Base-by-base conservation (phyloP, 2,888 invertebrate species). In the Polyploca ridens region DNA sequence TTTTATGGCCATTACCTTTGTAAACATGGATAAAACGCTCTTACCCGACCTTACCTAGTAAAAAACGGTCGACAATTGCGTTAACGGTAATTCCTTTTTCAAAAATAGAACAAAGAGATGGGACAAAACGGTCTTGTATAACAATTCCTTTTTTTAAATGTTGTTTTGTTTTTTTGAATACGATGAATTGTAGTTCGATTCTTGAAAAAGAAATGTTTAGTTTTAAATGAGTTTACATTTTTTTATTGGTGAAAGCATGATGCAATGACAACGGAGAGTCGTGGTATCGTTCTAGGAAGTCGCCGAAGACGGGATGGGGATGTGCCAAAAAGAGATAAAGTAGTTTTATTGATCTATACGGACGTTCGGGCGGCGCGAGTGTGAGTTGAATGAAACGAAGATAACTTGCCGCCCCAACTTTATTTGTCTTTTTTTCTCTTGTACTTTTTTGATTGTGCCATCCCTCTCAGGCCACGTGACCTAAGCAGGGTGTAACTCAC, bases 251-350 rank as follows among this genome's bases (percentile, higher is more conserved):
- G 86, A 89, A 91, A 91, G 87, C 87, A 84, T 84, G 85, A 81
- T 83, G 80, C 79, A 83, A 77, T 74, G 73, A 73, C 76, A 73
- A 77, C 77, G 79, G 80, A 54, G 54, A 54, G 10, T 54, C 54
- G 54, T 19, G 84, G 90, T 89, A 88, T 90, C 89, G 84, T 91
- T 91, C 89, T 88, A 90, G 91, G 92, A 93, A 93, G 90, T 90
- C 87, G 86, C 82, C 88, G 88, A 88, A 88, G 88, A 88, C 90
- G 90, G 90, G 89, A 91, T 90, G 90, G 91, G 94, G 92, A 94
- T 93, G 94, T 94, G 94, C 94, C 94, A 94, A 94, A 94, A 94
- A 94, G 94, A 94, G 94, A 94, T 94, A 94, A 94, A 94, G 94
- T 94, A 94, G 94, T 94, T 94, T 94, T 94, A 94, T 94, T 94